phyloP scores from a whole-genome alignment of 2,888 invertebrate species.

The Caenorhabditis sulstoni region DNA sequence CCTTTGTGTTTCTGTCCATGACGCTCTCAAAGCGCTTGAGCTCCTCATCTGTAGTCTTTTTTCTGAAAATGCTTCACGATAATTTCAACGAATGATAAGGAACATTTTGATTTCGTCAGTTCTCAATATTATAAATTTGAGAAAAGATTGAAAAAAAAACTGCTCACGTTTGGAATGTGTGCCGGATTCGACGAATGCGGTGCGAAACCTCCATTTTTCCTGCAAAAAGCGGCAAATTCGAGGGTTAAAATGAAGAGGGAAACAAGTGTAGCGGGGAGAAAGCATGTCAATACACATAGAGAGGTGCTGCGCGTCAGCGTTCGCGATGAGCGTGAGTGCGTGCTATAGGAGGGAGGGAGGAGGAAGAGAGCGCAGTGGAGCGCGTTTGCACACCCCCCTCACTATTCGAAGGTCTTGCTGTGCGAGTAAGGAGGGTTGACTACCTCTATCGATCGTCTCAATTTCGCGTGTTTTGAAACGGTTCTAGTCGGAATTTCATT shows the following conservation, averaged over 20 bases:
- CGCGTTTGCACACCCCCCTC: slow-evolving; percentile 30
- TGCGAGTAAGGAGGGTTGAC: not conserved
- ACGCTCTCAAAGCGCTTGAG: slow-evolving; percentile 37
- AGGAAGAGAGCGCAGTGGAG: slow-evolving; percentile 13
- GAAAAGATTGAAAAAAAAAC: slow-evolving; percentile 1
- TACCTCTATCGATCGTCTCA: slow-evolving; percentile 32
- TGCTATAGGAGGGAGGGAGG: not conserved
- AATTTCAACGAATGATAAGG: too few species aligned
- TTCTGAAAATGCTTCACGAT: slow-evolving; percentile 23
- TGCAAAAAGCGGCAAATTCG: slow-evolving; percentile 43
- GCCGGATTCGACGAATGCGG: slow-evolving; percentile 20
- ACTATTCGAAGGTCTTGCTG: too few species aligned
- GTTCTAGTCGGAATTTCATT: slow-evolving; percentile 11
- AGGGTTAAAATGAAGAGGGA: slow-evolving; percentile 54
- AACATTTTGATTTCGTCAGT: too few species aligned
- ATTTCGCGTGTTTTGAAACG: slow-evolving; percentile 3
- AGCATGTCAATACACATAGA: slow-evolving; percentile 56
- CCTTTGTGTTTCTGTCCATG: slow-evolving; percentile 56
- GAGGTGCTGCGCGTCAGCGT: slow-evolving; percentile 40
- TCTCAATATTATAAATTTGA: too few species aligned
- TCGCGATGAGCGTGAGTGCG: slow-evolving; percentile 30
- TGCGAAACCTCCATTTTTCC: slow-evolving; percentile 51
- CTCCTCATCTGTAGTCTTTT: slow-evolving; percentile 61
- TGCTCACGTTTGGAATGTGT: slow-evolving; percentile 24
- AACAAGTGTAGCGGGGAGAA: slow-evolving; percentile 55